A percentile compares a stretch with the other conserved stretches of the same genome.
phyloP scores from a whole-genome alignment of 2,888 invertebrate genomes.

The Lottia scabra region DNA sequence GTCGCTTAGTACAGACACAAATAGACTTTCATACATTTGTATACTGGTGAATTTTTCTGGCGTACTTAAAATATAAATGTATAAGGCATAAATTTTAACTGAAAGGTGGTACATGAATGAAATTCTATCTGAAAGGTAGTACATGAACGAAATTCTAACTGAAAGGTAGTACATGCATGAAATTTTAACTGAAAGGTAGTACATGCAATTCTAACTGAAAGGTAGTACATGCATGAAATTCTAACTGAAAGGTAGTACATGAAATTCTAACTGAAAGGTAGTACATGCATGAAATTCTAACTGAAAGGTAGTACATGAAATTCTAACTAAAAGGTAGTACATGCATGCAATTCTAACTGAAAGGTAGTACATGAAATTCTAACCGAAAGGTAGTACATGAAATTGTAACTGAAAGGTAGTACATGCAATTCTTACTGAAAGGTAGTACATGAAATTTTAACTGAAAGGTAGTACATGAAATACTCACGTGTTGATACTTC shows the following conservation, averaged over 20 bases:
- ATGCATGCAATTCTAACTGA: too few relatives aligned
- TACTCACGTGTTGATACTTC: constrained; percentile 16
- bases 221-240: too few relatives aligned
- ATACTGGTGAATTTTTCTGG: too few relatives aligned
- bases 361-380: background rate
- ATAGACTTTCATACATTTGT: too few relatives aligned
- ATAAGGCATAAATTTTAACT: background rate
- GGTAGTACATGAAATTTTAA: background rate
- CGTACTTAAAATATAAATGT: too few relatives aligned
- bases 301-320: background rate
- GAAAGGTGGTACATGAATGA: background rate
- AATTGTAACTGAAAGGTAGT: background rate
- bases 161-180: background rate
- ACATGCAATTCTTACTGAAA: constrained; percentile 6
- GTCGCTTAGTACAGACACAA: too few relatives aligned
- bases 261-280: constrained; percentile 13
- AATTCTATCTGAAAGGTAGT: background rate
- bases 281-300: too few relatives aligned
- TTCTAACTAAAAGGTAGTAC: too few relatives aligned
- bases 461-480: background rate
- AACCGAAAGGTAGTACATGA: too few relatives aligned
- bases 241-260: background rate
- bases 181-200: background rate
- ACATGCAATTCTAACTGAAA: constrained; percentile 9
- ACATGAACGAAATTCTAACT: background rate